Evolutionary conservation across 2,113 vertebrate species (phyloP), one percentile per base, ranked within the genome.

Genomic region (Chloropsis hardwickii): DNA sequence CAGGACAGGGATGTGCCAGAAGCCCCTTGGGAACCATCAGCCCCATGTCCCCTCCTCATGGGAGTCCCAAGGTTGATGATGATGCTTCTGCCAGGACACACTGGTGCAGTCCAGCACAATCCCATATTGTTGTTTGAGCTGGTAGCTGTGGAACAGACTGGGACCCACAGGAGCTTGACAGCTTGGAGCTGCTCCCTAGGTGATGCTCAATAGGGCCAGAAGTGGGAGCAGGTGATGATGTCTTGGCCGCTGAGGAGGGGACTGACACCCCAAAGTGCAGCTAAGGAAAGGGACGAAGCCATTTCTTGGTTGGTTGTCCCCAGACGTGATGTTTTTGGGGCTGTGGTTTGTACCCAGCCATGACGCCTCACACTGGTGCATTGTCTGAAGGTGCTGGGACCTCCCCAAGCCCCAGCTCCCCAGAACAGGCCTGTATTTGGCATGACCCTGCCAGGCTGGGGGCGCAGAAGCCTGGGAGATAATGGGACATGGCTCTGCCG

Each of bases 401-500:
- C 21, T 7, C 44, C 0, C 3, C 39, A 3, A 14, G 47, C 18
- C 22, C 61, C 81, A 27, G 1, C 53, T 44, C 20, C 60, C 35
- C 0, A 0, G n/a, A 45, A 27, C 7, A 5, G 39, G 31, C 44
- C 35, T 86, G 60, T 3, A 48, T 51, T 19, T 17, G 53, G 23
- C 0, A 0, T 47, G 67, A 54, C 19, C 58, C 67, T 65, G 19
- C 54, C 6, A 0, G 74, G 20, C 0, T 15, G 50, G 88, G 88
- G 61, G 56, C 3, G 16, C 7, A 88, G 58, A 31, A 29, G 69
- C 44, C 58, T 1, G 60, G 40, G 51, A 35, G n/a, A 2, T 8
- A 3, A 24, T 0, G 0, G 2, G 21, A 3, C 1, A 0, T 3
- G 9, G 33, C 51, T 42, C 4, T 13, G 40, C 3, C 2, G 1